Percentiles rank a stretch among this genome's conserved stretches.
These are phyloP conservation scores for Temnothorax curvispinosus DNA, from an alignment of 1,140 invertebrate genomes.

Conservation along the genomic window DNA sequence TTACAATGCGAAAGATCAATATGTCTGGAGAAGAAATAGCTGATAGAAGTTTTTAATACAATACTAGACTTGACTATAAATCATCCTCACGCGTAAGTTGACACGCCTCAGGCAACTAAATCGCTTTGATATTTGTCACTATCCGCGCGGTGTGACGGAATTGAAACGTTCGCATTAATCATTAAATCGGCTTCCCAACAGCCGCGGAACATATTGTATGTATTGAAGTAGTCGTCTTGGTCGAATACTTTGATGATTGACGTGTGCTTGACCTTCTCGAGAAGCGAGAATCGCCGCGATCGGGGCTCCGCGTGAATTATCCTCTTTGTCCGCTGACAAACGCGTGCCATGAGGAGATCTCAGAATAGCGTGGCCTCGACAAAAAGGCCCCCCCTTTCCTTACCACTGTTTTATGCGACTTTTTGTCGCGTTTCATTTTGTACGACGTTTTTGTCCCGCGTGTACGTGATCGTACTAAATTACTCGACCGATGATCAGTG, in stretches of 20 bases:
- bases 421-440: conserved; percentile 21
- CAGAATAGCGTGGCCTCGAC: conserved; percentile 9
- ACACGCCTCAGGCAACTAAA: conserved; percentile 40
- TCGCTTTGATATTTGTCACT: conserved; percentile 21
- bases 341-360: conserved; percentile 17
- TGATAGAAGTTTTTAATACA: conserved; percentile 18
- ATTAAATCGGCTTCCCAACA: conserved; percentile 54
- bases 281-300: conserved; percentile 34
- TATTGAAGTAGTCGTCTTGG: neutral
- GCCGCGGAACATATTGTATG: neutral
- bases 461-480: conserved; percentile 21
- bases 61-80: conserved; percentile 28
- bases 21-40: neutral
- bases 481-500: conserved; percentile 1
- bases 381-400: neutral
- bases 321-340: conserved; percentile 19
- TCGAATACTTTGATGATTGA: conserved; percentile 42
- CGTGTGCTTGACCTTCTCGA: conserved; percentile 58
- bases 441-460: conserved; percentile 1
- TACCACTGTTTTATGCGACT: neutral
- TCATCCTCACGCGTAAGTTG: conserved; percentile 19
- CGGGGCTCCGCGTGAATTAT: conserved; percentile 24
- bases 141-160: conserved; percentile 38
- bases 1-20: neutral
- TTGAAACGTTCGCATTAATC: conserved; percentile 58